These are phyloP conservation scores for Ephialtes manifestator DNA, from an alignment of 2,888 invertebrate species.

Conservation along the genomic window DNA sequence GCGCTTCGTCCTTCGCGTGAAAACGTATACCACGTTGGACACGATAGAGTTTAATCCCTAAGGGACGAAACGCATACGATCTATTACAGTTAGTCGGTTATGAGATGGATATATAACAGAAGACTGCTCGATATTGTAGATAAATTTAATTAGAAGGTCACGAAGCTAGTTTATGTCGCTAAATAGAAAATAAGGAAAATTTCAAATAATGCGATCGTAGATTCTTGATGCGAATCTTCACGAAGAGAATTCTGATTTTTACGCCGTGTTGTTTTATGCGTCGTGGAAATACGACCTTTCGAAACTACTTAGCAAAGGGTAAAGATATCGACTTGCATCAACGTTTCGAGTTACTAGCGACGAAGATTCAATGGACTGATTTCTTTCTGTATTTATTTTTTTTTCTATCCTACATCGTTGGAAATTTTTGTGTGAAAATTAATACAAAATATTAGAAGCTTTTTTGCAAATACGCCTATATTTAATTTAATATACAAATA, in stretches of 20 bases:
- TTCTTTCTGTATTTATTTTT: conserved; percentile 8
- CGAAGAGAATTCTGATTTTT: neutral
- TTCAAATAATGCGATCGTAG: conserved; percentile 8
- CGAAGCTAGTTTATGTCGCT: conserved; percentile 14
- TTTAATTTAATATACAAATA: too few species aligned
- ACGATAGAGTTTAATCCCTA: conserved; percentile 72
- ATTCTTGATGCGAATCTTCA: neutral
- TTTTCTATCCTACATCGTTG: conserved; percentile 5
- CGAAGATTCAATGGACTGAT: conserved; percentile 23
- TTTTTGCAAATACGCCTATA: too few species aligned
- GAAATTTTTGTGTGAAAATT: neutral
- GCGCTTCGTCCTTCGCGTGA: conserved; percentile 28
- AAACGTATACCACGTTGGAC: conserved; percentile 52
- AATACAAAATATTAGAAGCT: too few species aligned
- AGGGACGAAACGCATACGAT: conserved; percentile 66
- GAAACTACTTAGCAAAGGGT: conserved; percentile 64
- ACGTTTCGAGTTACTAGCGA: conserved; percentile 55
- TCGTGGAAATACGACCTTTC: conserved; percentile 61
- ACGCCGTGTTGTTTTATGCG: conserved; percentile 21
- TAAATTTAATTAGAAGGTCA: conserved; percentile 10
- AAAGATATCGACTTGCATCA: conserved; percentile 69
- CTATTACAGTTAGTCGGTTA: conserved; percentile 36
- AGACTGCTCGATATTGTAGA: neutral
- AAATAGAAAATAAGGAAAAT: neutral
- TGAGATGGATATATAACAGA: neutral